phyloP scores from a whole-genome alignment of 2,888 invertebrate genomes.

The Arctia plantaginis region DNA sequence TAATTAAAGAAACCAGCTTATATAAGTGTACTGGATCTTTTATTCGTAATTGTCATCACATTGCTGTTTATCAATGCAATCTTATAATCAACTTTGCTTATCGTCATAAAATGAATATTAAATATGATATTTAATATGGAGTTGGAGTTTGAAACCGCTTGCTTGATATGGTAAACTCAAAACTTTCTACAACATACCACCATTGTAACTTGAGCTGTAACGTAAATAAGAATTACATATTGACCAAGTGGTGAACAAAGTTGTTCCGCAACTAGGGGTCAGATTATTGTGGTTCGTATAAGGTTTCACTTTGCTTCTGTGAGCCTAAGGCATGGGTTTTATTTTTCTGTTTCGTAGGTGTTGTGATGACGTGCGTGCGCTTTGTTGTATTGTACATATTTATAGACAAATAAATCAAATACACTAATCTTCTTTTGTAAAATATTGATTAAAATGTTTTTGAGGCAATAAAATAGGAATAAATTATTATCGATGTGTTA shows the following conservation, averaged over 20 bases:
- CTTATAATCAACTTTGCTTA: slow-evolving; percentile 47
- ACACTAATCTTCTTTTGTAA: slow-evolving; percentile 48
- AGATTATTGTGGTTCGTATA: slow-evolving; percentile 53
- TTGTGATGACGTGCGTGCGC: slow-evolving; percentile 61
- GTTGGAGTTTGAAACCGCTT: slow-evolving; percentile 56
- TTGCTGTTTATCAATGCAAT: slow-evolving; percentile 41
- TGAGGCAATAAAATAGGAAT: slow-evolving; percentile 34
- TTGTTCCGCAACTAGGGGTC: slow-evolving; percentile 50
- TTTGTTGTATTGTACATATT: slow-evolving; percentile 62
- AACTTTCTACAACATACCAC: slow-evolving; percentile 71
- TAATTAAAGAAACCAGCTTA: slow-evolving; percentile 36
- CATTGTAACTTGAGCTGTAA: slow-evolving; percentile 58
- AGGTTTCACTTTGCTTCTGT: slow-evolving; percentile 77
- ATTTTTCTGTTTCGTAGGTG: slow-evolving; percentile 63
- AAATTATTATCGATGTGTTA: slow-evolving; percentile 22
- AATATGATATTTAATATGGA: slow-evolving; percentile 69
- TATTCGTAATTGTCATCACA: slow-evolving; percentile 25
- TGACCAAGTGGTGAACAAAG: slow-evolving; percentile 11
- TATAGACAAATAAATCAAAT: slow-evolving; percentile 58
- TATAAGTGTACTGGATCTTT: neutral
- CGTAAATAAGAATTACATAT: slow-evolving; percentile 38
- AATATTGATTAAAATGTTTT: slow-evolving; percentile 41
- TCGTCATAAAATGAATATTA: slow-evolving; percentile 58
- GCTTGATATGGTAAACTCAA: slow-evolving; percentile 73
- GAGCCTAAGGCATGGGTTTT: slow-evolving; percentile 70